A percentile compares a stretch with the other conserved stretches of the same genome.
phyloP scores from a whole-genome alignment of 2,113 vertebrate species.

The Delphinus delphis region DNA sequence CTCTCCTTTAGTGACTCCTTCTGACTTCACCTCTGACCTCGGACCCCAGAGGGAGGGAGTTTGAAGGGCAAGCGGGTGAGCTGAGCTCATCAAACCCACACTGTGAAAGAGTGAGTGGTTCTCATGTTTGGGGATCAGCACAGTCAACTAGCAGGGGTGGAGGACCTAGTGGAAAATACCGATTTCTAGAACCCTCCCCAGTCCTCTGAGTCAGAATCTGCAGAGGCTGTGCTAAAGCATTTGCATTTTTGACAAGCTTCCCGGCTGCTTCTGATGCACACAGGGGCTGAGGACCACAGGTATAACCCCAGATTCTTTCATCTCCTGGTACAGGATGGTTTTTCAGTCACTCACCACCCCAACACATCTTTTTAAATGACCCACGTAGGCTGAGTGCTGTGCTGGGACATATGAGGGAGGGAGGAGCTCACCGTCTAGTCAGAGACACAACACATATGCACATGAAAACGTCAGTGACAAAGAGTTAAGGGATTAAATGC shows the following conservation, averaged over 20 bases:
- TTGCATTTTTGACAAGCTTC: background rate
- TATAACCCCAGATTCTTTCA: background rate
- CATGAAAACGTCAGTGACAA: background rate
- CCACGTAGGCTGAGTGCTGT: background rate
- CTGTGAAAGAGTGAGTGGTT: background rate
- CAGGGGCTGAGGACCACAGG: background rate
- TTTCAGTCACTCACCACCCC: background rate
- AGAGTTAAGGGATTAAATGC: background rate
- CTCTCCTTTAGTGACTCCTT: background rate
- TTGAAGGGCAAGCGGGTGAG: background rate
- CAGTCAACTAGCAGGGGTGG: background rate
- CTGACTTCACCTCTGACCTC: background rate
- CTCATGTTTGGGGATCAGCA: background rate
- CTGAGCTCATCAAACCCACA: background rate
- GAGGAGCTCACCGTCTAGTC: background rate
- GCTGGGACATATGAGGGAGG: background rate
- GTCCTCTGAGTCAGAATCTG: background rate
- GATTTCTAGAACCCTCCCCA: background rate
- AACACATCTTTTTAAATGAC: background rate
- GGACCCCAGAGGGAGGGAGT: background rate
- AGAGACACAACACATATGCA: background rate
- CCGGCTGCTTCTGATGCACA: background rate
- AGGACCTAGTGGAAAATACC: background rate
- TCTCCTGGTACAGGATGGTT: background rate
- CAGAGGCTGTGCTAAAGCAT: background rate